A percentile compares a stretch with the other conserved stretches of the same genome.
phyloP scores from a whole-genome alignment of 2,888 invertebrate species.

The Nephrotoma guestfalica region DNA sequence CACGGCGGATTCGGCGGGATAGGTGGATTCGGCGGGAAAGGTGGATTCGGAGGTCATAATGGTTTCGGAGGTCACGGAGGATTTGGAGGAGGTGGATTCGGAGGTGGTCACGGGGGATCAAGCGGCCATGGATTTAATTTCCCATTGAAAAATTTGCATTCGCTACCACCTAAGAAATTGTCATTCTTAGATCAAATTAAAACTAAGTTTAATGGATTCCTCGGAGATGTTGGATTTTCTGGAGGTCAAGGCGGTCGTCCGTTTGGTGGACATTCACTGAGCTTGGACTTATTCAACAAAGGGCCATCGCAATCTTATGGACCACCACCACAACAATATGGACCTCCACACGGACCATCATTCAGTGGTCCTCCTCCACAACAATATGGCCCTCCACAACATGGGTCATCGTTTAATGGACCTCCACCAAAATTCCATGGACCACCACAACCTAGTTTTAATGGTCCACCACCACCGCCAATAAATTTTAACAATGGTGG shows the following conservation, averaged over 20 bases:
- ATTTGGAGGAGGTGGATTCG: background rate
- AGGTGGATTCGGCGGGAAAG: background rate
- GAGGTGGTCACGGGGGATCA: background rate
- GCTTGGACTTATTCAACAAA: background rate
- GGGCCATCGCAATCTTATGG: slow-evolving; percentile 3
- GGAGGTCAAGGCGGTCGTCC: background rate
- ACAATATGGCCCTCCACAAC: slow-evolving; percentile 17
- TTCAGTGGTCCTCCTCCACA: slow-evolving; percentile 24
- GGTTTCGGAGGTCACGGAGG: background rate
- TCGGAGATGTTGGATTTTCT: background rate
- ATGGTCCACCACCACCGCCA: slow-evolving; percentile 12
- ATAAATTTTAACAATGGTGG: background rate
- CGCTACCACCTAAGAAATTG: background rate
- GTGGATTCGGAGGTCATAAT: background rate
- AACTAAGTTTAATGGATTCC: background rate
- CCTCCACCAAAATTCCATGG: slow-evolving; percentile 18
- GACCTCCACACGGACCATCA: slow-evolving; percentile 26
- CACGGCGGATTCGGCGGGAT: background rate
- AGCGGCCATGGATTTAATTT: background rate
- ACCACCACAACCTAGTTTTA: slow-evolving; percentile 18
- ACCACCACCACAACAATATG: slow-evolving; percentile 26
- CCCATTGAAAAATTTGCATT: background rate
- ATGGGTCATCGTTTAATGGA: slow-evolving; percentile 18
- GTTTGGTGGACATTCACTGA: background rate
- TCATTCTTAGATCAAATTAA: background rate